phyloP scores from a whole-genome alignment of 2,113 vertebrate genomes.

The Larimichthys crocea region DNA sequence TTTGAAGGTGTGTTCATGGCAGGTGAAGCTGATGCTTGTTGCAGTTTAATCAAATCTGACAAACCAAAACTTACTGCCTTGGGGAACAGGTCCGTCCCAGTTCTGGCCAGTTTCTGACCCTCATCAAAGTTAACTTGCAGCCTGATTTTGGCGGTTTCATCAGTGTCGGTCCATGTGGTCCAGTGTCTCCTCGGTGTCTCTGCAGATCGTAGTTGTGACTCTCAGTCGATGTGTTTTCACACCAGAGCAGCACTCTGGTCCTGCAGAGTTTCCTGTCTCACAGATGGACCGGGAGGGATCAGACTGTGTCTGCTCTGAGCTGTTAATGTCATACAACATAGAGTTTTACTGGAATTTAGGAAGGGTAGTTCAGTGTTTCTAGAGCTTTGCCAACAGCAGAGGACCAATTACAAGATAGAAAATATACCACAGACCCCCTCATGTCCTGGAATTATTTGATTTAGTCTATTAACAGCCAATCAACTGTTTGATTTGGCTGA shows the following conservation, averaged over 20 bases:
- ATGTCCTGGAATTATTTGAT: too few species aligned
- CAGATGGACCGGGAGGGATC: slow-evolving; percentile 24
- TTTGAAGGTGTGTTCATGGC: too few species aligned
- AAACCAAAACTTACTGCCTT: too few species aligned
- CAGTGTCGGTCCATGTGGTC: background rate
- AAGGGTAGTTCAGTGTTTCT: background rate
- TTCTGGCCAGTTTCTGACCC: background rate
- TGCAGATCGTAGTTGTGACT: background rate
- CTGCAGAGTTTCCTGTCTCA: slow-evolving; percentile 1
- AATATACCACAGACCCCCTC: too few species aligned
- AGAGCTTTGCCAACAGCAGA: too few species aligned
- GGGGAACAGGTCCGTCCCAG: background rate
- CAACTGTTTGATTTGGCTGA: too few species aligned
- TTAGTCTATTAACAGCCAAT: too few species aligned
- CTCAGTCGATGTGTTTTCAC: slow-evolving; percentile 4
- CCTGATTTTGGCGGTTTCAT: background rate
- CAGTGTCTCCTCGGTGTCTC: background rate
- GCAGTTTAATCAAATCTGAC: too few species aligned
- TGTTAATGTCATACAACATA: background rate
- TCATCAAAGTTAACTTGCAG: background rate
- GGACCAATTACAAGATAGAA: too few species aligned
- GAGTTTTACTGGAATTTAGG: background rate
- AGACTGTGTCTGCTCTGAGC: background rate
- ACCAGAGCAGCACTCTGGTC: background rate
- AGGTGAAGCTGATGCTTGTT: too few species aligned